Conservation (phyloP, 2,888 invertebrate genomes). For the Nomada flava region DNA sequence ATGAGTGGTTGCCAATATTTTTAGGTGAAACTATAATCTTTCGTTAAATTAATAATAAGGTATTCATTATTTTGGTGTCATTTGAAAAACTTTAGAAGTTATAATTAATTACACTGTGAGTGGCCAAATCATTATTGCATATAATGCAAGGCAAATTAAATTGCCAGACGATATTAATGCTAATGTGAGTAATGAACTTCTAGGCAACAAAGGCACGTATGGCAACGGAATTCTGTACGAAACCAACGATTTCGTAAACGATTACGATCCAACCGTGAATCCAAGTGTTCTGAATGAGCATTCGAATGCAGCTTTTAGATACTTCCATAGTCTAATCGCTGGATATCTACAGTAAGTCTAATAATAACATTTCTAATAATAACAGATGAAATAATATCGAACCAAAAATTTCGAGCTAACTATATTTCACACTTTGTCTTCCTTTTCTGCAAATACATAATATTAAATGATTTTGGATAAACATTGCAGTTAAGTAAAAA, state of each 20-base stretch:
- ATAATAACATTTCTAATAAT: too few species aligned
- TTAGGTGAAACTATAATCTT: conserved; percentile 85
- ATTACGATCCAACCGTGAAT: conserved; percentile 88
- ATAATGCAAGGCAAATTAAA: too few species aligned
- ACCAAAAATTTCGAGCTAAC: too few species aligned
- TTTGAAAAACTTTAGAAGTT: too few species aligned
- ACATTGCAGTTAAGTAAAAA: too few species aligned
- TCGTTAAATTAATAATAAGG: too few species aligned
- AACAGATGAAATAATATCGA: neutral
- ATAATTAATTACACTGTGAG: too few species aligned
- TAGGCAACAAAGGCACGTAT: conserved; percentile 87
- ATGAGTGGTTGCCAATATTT: conserved; percentile 92
- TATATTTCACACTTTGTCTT: too few species aligned
- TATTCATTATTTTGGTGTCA: too few species aligned
- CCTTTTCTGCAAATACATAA: neutral
- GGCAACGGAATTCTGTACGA: conserved; percentile 88
- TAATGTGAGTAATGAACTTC: conserved; percentile 1
- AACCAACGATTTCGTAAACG: conserved; percentile 87
- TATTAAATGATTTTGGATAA: neutral
- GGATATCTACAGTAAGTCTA: conserved; percentile 88
- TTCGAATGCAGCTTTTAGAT: conserved; percentile 90
- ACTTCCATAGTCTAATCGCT: conserved; percentile 90
- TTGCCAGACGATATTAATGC: neutral
- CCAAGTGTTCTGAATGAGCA: conserved; percentile 89
- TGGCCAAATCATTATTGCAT: too few species aligned